A percentile compares a stretch with the other conserved stretches of the same genome.
Evolutionary conservation across 2,888 invertebrate genomes (phyloP).

Genomic region (Drosophila kokeensis): DNA sequence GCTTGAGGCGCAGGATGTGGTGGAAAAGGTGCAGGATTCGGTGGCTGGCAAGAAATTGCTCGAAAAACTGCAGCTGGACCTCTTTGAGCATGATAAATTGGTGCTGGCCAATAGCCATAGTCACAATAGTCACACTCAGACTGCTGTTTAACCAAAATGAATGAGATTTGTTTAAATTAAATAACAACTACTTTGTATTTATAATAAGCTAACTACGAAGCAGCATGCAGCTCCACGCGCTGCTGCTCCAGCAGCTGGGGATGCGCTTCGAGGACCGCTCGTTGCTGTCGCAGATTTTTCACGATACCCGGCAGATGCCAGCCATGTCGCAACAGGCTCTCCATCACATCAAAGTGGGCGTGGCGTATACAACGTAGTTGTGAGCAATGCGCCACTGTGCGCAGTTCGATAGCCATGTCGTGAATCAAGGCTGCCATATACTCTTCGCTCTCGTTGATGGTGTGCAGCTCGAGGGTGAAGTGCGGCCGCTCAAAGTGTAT

Average conservation of each 20-base stretch:
- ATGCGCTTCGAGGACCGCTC: slow-evolving; percentile 85
- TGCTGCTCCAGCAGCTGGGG: slow-evolving; percentile 78
- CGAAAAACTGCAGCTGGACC: slow-evolving; percentile 62
- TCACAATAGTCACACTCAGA: slow-evolving; percentile 21
- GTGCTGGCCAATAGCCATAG: slow-evolving; percentile 38
- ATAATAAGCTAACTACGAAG: not conserved
- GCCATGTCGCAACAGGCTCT: slow-evolving; percentile 92
- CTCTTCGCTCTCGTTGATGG: slow-evolving; percentile 93
- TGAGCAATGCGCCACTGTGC: slow-evolving; percentile 92
- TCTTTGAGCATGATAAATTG: slow-evolving; percentile 62
- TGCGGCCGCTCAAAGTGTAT: slow-evolving; percentile 92
- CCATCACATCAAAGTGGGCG: slow-evolving; percentile 91
- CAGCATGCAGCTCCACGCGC: slow-evolving; percentile 69
- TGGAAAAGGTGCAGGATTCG: slow-evolving; percentile 82
- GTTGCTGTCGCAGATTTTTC: slow-evolving; percentile 88
- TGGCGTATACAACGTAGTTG: slow-evolving; percentile 92
- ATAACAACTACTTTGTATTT: slow-evolving; percentile 11
- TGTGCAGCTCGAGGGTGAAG: slow-evolving; percentile 94
- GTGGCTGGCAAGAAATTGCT: slow-evolving; percentile 81
- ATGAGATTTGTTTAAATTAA: not conserved
- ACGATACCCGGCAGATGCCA: slow-evolving; percentile 91
- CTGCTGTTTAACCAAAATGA: slow-evolving; percentile 1
- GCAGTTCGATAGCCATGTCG: slow-evolving; percentile 92
- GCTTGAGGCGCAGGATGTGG: slow-evolving; percentile 71
- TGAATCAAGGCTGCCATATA: slow-evolving; percentile 92